Percentiles rank a stretch among this genome's conserved stretches.
Evolutionary conservation across 2,888 invertebrate species (phyloP).

Genomic region (Tinea trinotella): DNA sequence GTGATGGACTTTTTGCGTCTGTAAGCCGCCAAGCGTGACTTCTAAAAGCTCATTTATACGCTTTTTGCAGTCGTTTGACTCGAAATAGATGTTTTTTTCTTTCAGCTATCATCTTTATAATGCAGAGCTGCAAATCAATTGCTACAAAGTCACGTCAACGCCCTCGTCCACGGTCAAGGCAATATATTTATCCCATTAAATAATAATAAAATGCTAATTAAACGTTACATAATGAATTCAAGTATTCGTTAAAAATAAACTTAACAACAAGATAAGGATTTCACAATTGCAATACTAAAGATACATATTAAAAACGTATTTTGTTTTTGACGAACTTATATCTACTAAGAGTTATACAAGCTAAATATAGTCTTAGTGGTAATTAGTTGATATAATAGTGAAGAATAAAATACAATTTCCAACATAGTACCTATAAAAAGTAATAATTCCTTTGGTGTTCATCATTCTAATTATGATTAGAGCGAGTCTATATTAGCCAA

Average conservation of each 20-base stretch:
- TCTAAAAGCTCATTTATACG: conserved; percentile 64
- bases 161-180: conserved; percentile 42
- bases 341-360: too few species aligned
- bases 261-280: neutral
- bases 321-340: too few species aligned
- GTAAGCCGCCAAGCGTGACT: conserved; percentile 53
- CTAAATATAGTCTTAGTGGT: too few species aligned
- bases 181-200: neutral
- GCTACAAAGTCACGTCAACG: conserved; percentile 45
- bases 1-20: conserved; percentile 48
- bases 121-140: conserved; percentile 40
- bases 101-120: conserved; percentile 39
- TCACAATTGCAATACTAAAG: neutral
- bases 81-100: conserved; percentile 42
- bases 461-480: neutral
- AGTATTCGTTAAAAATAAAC: neutral
- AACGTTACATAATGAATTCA: neutral
- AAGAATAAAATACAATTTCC: too few species aligned
- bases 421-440: too few species aligned
- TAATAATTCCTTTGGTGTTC: neutral
- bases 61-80: conserved; percentile 53
- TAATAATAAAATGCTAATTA: neutral
- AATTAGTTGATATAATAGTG: too few species aligned
- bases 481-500: neutral
- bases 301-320: neutral